Conservation (phyloP, 2,113 vertebrate genomes). For the Eubucco bourcierii region DNA sequence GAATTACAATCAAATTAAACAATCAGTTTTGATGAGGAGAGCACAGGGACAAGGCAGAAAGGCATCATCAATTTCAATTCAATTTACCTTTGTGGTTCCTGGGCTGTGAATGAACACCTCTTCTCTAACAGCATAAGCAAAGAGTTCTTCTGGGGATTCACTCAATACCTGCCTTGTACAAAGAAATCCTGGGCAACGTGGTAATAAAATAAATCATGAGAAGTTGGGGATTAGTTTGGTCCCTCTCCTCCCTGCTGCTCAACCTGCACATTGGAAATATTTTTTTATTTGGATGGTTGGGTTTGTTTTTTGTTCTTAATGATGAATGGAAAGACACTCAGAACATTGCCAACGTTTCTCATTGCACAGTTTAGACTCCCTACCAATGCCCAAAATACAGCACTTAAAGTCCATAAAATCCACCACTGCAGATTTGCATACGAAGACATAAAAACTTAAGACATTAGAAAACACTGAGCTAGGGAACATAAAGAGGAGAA, state of each 20-base stretch:
- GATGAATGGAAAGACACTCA: not conserved
- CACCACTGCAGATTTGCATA: not conserved
- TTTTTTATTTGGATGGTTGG: not conserved
- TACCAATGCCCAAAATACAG: not conserved
- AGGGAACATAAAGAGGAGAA: not conserved
- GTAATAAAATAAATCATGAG: not conserved
- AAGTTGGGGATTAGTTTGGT: not conserved
- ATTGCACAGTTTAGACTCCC: not conserved
- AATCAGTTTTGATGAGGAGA: not conserved
- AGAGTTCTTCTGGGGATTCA: not conserved
- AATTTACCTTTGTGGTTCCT: slow-evolving; percentile 17
- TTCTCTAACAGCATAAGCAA: not conserved
- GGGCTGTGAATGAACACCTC: not conserved
- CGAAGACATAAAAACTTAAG: not conserved
- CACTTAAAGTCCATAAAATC: not conserved
- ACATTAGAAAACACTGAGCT: not conserved
- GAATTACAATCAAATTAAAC: not conserved
- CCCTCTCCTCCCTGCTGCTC: not conserved
- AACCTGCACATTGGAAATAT: not conserved
- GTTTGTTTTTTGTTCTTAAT: not conserved
- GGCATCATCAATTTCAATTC: not conserved
- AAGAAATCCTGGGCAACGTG: not conserved
- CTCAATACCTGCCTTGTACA: not conserved
- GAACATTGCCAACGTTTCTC: not conserved
- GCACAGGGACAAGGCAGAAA: not conserved